These are phyloP conservation scores for Spodoptera littoralis DNA, from an alignment of 2,888 invertebrate genomes.

Conservation along the genomic window DNA sequence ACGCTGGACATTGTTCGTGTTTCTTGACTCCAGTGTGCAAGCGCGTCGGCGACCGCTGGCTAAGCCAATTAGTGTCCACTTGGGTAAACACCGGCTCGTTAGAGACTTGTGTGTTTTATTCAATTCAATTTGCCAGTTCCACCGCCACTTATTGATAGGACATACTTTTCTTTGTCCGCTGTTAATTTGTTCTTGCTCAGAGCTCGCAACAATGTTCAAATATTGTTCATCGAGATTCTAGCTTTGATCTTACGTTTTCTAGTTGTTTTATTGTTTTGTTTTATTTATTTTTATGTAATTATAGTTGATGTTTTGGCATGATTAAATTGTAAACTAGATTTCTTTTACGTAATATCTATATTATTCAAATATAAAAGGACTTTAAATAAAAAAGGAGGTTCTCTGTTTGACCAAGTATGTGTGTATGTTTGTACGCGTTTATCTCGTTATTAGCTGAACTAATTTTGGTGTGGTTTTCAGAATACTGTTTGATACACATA, in stretches of 20 bases:
- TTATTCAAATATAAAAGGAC: too few relatives aligned
- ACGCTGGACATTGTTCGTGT: slow-evolving; percentile 58
- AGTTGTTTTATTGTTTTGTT: slow-evolving; percentile 1
- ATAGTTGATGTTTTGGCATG: too few relatives aligned
- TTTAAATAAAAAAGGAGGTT: too few relatives aligned
- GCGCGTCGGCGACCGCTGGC: slow-evolving; percentile 82
- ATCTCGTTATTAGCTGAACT: too few relatives aligned
- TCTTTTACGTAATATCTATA: too few relatives aligned
- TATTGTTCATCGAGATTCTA: slow-evolving; percentile 51
- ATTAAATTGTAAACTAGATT: too few relatives aligned
- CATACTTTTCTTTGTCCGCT: slow-evolving; percentile 75
- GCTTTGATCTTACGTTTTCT: slow-evolving; percentile 30
- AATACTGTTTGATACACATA: too few relatives aligned
- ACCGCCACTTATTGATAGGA: slow-evolving; percentile 85
- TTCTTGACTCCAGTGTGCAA: slow-evolving; percentile 56
- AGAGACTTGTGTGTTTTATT: slow-evolving; percentile 88
- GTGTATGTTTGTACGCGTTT: too few relatives aligned
- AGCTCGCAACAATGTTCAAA: slow-evolving; percentile 49
- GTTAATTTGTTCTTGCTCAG: slow-evolving; percentile 70
- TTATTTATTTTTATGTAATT: too few relatives aligned
- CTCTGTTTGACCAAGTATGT: too few relatives aligned
- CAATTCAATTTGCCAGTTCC: slow-evolving; percentile 87
- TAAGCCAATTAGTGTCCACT: slow-evolving; percentile 89
- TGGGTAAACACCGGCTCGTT: slow-evolving; percentile 88
- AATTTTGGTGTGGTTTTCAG: too few relatives aligned